A percentile compares a stretch with the other conserved stretches of the same genome.
phyloP scores from a whole-genome alignment of 2,797 vertebrate genomes.

The Notamacropus eugenii region DNA sequence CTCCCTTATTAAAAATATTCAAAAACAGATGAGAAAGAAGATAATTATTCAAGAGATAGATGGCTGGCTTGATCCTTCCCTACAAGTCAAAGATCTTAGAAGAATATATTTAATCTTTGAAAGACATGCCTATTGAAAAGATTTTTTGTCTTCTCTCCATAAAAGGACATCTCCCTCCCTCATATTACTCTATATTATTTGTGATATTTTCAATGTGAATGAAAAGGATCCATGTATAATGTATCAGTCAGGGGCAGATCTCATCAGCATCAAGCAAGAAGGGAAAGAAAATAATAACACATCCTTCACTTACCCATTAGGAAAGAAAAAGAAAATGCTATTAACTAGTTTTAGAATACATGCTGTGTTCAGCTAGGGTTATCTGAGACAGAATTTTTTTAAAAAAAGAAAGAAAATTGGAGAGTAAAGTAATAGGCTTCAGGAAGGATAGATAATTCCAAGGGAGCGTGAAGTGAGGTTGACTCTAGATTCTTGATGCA shows the following conservation, averaged over 20 bases:
- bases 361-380: background rate
- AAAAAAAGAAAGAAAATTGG: background rate
- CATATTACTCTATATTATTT: background rate
- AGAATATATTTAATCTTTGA: conserved; percentile 16
- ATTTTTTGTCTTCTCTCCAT: too few species aligned
- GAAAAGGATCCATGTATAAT: too few species aligned
- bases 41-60: too few species aligned
- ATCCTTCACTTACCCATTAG: background rate
- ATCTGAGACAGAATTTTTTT: background rate
- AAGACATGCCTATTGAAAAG: background rate
- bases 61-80: too few species aligned
- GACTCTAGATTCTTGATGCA: background rate
- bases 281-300: too few species aligned
- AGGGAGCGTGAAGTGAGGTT: background rate
- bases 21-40: too few species aligned
- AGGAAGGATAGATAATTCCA: background rate
- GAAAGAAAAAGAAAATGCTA: background rate
- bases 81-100: too few species aligned
- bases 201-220: conserved; percentile 34
- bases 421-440: background rate
- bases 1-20: too few species aligned
- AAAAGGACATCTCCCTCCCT: too few species aligned
- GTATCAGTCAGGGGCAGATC: too few species aligned
- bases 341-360: background rate
- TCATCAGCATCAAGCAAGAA: too few species aligned